These are phyloP conservation scores for Digitonthophagus gazella DNA, from an alignment of 2,888 invertebrate species.

Conservation along the genomic window DNA sequence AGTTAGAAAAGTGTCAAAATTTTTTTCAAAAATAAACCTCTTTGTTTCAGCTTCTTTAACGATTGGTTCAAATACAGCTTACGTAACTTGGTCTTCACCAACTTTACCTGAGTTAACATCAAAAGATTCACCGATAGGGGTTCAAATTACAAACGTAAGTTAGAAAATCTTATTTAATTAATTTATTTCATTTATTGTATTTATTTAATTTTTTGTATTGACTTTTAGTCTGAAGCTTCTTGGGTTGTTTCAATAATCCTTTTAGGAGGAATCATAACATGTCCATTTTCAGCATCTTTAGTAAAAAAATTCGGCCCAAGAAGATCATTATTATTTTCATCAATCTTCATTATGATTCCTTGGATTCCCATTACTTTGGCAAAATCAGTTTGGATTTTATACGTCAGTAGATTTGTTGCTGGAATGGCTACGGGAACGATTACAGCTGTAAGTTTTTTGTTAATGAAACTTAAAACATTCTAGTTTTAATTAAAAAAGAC, in stretches of 20 bases:
- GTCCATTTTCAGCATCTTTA: slow-evolving; percentile 56
- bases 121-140: slow-evolving; percentile 33
- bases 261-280: slow-evolving; percentile 59
- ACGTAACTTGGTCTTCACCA: slow-evolving; percentile 35
- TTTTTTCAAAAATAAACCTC: not conserved
- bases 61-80: slow-evolving; percentile 30
- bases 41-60: slow-evolving; percentile 29
- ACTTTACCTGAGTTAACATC: slow-evolving; percentile 31
- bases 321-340: slow-evolving; percentile 54
- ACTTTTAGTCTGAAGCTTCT: slow-evolving; percentile 53
- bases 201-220: slow-evolving; percentile 1
- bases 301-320: slow-evolving; percentile 60
- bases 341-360: slow-evolving; percentile 56
- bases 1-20: too few relatives aligned
- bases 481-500: not conserved
- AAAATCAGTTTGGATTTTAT: slow-evolving; percentile 53
- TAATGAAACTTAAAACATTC: not conserved
- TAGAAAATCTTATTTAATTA: not conserved
- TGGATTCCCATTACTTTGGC: slow-evolving; percentile 49
- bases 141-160: slow-evolving; percentile 28
- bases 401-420: slow-evolving; percentile 62
- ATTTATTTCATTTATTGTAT: not conserved
- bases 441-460: slow-evolving; percentile 32
- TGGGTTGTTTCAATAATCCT: slow-evolving; percentile 60
- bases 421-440: slow-evolving; percentile 69